phyloP scores from a whole-genome alignment of 1,140 invertebrate species.

The Drosophila nigromelanica region DNA sequence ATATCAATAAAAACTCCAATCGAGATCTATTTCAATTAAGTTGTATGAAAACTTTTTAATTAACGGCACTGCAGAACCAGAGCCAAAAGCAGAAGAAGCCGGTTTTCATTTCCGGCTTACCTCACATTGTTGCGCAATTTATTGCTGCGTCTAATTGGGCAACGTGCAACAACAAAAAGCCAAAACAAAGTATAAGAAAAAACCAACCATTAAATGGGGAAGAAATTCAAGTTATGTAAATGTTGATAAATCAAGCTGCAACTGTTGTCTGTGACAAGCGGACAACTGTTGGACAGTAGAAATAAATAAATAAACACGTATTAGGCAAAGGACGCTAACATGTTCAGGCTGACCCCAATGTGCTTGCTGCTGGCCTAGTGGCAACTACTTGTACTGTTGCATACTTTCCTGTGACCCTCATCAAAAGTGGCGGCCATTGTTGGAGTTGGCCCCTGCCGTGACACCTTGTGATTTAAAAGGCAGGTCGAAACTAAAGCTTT shows the following conservation, averaged over 20 bases:
- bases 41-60: constrained; percentile 82
- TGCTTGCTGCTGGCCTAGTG: constrained; percentile 25
- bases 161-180: constrained; percentile 38
- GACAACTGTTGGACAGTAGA: constrained; percentile 64
- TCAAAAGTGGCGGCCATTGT: constrained; percentile 52
- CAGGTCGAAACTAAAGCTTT: constrained; percentile 60
- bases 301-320: constrained; percentile 80
- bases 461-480: constrained; percentile 81
- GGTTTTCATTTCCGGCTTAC: constrained; percentile 38
- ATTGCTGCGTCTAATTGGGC: constrained; percentile 78
- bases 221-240: constrained; percentile 58
- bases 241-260: constrained; percentile 75
- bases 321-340: constrained; percentile 49
- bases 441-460: constrained; percentile 32
- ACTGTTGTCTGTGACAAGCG: constrained; percentile 70
- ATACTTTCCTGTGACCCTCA: constrained; percentile 60
- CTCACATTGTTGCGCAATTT: constrained; percentile 58
- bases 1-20: constrained; percentile 82
- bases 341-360: constrained; percentile 57
- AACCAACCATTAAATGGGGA: neutral
- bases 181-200: neutral
- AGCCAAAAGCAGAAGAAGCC: constrained; percentile 8
- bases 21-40: constrained; percentile 82
- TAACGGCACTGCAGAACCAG: constrained; percentile 70
- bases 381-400: constrained; percentile 31